Evolutionary conservation across 2,888 invertebrate genomes (phyloP).

Genomic region (Sesia bembeciformis): DNA sequence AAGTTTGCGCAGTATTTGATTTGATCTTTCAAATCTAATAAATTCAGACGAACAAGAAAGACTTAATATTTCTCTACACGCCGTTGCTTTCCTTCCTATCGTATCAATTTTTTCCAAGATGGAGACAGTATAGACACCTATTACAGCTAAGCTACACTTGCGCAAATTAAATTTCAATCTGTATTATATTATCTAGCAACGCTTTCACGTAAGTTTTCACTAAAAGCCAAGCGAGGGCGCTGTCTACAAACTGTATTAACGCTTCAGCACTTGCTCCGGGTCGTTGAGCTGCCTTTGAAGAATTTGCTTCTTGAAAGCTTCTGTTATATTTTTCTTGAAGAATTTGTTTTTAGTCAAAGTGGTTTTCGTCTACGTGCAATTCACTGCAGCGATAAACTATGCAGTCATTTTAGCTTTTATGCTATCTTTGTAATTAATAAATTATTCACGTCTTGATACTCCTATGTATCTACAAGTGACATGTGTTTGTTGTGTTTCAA

Average conservation of each 20-base stretch:
- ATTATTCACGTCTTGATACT: background rate
- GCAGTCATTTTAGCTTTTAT: no score
- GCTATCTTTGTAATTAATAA: background rate
- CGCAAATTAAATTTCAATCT: background rate
- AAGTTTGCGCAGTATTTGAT: no score
- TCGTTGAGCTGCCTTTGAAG: conserved; percentile 57
- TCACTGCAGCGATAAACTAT: conserved; percentile 17
- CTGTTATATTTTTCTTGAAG: conserved; percentile 47
- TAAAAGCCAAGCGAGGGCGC: conserved; percentile 9
- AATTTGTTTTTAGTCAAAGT: conserved; percentile 41
- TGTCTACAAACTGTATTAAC: conserved; percentile 56
- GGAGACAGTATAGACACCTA: no score
- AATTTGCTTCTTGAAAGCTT: conserved; percentile 63
- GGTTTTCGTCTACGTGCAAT: conserved; percentile 19
- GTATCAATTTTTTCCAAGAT: no score
- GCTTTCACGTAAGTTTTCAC: conserved; percentile 21
- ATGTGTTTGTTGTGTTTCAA: no score
- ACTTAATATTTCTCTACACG: no score
- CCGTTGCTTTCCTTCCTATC: no score
- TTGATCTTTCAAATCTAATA: no score
- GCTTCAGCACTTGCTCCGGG: conserved; percentile 2
- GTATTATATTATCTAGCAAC: conserved; percentile 5
- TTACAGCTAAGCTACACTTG: background rate
- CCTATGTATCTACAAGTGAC: no score
- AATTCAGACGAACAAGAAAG: no score